phyloP scores from a whole-genome alignment of 2,797 vertebrate species.

The Pangasius djambal region DNA sequence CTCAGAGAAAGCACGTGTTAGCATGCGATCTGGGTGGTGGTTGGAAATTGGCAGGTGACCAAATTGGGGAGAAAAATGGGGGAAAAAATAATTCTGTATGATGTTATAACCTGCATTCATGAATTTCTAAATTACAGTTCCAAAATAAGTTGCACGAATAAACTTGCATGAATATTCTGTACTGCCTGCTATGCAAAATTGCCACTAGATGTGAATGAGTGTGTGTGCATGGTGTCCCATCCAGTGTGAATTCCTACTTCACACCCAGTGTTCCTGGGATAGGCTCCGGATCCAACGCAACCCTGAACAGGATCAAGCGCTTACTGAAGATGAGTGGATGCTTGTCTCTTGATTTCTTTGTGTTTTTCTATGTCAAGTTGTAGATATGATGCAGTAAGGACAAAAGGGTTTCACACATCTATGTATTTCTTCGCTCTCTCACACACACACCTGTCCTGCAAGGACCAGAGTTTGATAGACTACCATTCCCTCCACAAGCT shows the following conservation, averaged over 20 bases:
- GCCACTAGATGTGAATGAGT: not conserved
- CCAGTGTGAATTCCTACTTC: not conserved
- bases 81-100: not conserved
- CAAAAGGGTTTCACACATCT: not conserved
- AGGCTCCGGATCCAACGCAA: not conserved
- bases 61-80: not conserved
- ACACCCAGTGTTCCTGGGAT: no score
- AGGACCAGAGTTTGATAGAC: not conserved
- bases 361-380: not conserved
- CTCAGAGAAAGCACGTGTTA: not conserved
- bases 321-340: not conserved
- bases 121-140: not conserved
- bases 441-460: conserved; percentile 24
- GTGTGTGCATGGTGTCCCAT: not conserved
- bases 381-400: not conserved
- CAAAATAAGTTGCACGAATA: not conserved
- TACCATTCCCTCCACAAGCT: conserved; percentile 36
- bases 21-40: not conserved
- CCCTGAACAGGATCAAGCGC: not conserved
- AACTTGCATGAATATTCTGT: not conserved
- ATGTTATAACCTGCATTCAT: not conserved
- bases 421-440: not conserved
- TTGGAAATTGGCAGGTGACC: not conserved
- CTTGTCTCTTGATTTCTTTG: not conserved
- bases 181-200: not conserved